phyloP scores from a whole-genome alignment of 2,888 invertebrate species.

The Drosophila putrida region DNA sequence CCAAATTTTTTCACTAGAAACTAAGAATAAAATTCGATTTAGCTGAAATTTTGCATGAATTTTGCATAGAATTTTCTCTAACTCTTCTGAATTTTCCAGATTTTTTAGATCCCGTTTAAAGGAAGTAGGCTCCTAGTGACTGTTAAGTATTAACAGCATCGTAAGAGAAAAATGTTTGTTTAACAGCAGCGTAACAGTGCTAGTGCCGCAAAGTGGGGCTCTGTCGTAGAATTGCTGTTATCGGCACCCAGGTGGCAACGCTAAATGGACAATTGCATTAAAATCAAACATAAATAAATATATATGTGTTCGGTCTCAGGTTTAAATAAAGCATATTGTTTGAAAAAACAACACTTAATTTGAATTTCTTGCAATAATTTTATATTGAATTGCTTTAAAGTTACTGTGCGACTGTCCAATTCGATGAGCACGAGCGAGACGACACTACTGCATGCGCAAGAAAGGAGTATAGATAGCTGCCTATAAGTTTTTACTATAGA shows the following conservation, averaged over 20 bases:
- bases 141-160: too few species aligned
- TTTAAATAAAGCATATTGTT: not conserved
- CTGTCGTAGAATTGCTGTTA: not conserved
- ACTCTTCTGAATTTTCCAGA: too few species aligned
- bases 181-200: too few species aligned
- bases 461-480: constrained; percentile 68
- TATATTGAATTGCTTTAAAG: not conserved
- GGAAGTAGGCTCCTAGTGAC: too few species aligned
- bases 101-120: too few species aligned
- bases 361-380: constrained; percentile 3
- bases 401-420: constrained; percentile 8
- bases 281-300: not conserved
- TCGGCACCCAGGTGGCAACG: constrained; percentile 30
- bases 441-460: constrained; percentile 48
- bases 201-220: not conserved
- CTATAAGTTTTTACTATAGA: constrained; percentile 1
- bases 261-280: constrained; percentile 15
- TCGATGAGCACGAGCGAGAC: constrained; percentile 40
- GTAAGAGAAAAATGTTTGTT: too few species aligned
- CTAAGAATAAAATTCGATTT: too few species aligned
- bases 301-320: not conserved
- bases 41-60: too few species aligned
- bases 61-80: too few species aligned
- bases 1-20: too few species aligned
- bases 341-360: not conserved